These are phyloP conservation scores for Rhipidura dahli DNA, from an alignment of 2,113 vertebrate species.

Conservation along the genomic window DNA sequence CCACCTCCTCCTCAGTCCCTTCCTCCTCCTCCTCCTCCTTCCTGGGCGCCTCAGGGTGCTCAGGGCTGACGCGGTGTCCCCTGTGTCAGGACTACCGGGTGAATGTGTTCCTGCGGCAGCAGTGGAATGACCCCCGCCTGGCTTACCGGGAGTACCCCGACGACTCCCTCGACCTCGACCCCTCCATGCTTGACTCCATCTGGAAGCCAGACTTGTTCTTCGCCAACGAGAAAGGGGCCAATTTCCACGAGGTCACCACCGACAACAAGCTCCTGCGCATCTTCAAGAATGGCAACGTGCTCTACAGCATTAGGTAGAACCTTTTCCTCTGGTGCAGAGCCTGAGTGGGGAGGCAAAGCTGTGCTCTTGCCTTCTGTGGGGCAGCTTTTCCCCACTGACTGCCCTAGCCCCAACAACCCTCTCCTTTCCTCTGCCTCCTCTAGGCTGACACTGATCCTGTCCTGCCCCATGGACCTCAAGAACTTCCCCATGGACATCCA, in stretches of 20 bases:
- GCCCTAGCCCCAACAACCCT: neutral
- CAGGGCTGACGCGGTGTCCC: accelerated
- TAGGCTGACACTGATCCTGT: slow-evolving; percentile 90
- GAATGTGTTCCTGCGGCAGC: slow-evolving; percentile 90
- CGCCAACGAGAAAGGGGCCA: slow-evolving; percentile 92
- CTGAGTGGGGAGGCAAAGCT: neutral
- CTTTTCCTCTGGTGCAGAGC: neutral
- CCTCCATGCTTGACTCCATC: slow-evolving; percentile 93
- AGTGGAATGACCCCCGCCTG: slow-evolving; percentile 92
- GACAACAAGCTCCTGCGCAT: slow-evolving; percentile 94
- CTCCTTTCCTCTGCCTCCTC: slow-evolving; percentile 46
- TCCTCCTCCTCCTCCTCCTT: neutral
- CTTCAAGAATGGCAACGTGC: slow-evolving; percentile 91
- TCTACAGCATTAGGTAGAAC: slow-evolving; percentile 90
- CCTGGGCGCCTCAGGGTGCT: accelerated
- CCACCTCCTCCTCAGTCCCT: neutral
- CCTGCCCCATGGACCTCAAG: slow-evolving; percentile 96
- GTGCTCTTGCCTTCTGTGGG: accelerated
- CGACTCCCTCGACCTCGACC: slow-evolving; percentile 87
- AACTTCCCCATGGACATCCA: slow-evolving; percentile 98
- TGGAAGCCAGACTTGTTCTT: slow-evolving; percentile 97
- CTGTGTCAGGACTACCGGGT: slow-evolving; percentile 85
- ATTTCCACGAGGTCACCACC: slow-evolving; percentile 91
- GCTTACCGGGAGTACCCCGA: slow-evolving; percentile 90
- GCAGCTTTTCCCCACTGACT: neutral